A percentile compares a stretch with the other conserved stretches of the same genome.
phyloP scores from a whole-genome alignment of 2,888 invertebrate genomes.

The Noctua comes region DNA sequence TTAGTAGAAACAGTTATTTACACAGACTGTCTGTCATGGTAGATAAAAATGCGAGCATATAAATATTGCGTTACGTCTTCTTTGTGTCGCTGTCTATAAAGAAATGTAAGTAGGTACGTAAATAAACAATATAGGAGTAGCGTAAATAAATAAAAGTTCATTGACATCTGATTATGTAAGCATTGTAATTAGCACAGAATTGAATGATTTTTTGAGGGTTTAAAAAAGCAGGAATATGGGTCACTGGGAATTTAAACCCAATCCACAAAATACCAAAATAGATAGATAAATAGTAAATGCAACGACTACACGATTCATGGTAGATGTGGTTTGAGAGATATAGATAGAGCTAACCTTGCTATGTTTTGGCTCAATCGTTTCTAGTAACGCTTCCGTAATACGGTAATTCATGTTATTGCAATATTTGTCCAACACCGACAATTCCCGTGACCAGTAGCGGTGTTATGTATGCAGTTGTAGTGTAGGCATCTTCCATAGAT shows the following conservation, averaged over 20 bases:
- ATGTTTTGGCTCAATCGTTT: neutral
- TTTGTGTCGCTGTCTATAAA: slow-evolving; percentile 10
- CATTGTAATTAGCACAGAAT: neutral
- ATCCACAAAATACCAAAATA: neutral
- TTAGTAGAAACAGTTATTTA: slow-evolving; percentile 40
- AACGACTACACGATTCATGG: too few species aligned
- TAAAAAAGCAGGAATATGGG: neutral
- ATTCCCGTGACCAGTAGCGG: neutral
- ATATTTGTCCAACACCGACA: neutral
- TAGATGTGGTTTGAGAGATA: neutral
- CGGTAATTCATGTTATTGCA: neutral
- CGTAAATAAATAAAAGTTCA: slow-evolving; percentile 7
- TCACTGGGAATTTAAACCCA: neutral
- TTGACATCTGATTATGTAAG: neutral
- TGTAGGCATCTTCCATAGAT: neutral
- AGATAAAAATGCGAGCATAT: slow-evolving; percentile 29
- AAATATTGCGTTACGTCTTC: slow-evolving; percentile 15
- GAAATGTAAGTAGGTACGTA: neutral
- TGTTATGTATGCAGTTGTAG: neutral
- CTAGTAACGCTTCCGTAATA: too few species aligned
- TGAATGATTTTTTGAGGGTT: neutral
- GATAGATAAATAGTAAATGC: too few species aligned
- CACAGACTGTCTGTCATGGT: slow-evolving; percentile 5
- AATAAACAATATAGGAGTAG: neutral
- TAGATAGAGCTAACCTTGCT: neutral